Percentiles rank a stretch among this genome's conserved stretches.
Conservation (phyloP, 2,797 vertebrate species). For the Myripristis murdjan region DNA sequence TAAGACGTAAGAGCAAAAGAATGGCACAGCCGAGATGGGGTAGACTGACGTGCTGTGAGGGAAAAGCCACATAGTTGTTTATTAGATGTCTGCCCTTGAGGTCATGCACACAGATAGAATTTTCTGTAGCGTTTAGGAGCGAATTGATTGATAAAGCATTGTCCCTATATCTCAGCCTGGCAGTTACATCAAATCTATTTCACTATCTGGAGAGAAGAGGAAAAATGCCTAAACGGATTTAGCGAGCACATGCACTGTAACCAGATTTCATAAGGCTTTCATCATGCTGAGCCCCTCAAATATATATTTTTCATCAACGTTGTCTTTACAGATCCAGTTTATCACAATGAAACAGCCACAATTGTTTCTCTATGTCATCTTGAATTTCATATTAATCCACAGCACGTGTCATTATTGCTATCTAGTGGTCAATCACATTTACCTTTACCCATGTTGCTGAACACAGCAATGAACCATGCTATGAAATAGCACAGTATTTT, state of each 20-base stretch:
- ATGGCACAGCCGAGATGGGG: slow-evolving; percentile 9
- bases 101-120: slow-evolving; percentile 53
- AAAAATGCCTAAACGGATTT: slow-evolving; percentile 11
- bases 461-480: not conserved
- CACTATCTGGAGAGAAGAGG: slow-evolving; percentile 14
- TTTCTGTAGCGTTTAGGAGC: slow-evolving; percentile 48
- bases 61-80: slow-evolving; percentile 54
- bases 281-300: too few relatives aligned
- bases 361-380: not conserved
- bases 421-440: not conserved
- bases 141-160: slow-evolving; percentile 49
- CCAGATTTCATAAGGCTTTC: slow-evolving; percentile 10
- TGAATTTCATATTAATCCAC: not conserved
- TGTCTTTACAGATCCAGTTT: too few relatives aligned
- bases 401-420: not conserved
- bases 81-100: slow-evolving; percentile 56
- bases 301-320: too few relatives aligned
- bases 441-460: not conserved
- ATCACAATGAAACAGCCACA: too few relatives aligned
- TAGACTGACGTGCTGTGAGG: not conserved
- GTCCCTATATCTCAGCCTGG: slow-evolving; percentile 39
- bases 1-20: slow-evolving; percentile 19
- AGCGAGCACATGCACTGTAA: not conserved
- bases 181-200: slow-evolving; percentile 49
- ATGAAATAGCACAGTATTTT: not conserved